phyloP scores from a whole-genome alignment of 2,797 vertebrate species.

The Falco biarmicus region DNA sequence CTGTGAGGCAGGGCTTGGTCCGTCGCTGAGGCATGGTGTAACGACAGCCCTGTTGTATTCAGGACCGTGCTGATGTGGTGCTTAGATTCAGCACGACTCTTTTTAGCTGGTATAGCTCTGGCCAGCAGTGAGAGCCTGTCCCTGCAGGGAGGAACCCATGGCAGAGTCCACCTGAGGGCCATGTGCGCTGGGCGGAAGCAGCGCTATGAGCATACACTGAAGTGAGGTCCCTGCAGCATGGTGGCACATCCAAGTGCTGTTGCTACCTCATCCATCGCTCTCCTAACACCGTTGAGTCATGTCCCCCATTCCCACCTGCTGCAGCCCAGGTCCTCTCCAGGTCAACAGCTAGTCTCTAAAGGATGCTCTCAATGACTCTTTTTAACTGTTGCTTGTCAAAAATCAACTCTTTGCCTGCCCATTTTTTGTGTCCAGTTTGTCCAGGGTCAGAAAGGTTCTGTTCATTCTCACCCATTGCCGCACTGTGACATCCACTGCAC shows the following conservation, averaged over 20 bases:
- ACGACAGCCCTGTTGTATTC: not conserved
- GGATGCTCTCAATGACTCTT: not conserved
- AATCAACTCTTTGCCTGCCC: not conserved
- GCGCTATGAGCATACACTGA: rapidly evolving
- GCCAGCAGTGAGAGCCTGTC: not conserved
- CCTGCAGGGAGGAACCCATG: not conserved
- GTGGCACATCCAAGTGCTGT: not conserved
- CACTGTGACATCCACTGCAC: not conserved
- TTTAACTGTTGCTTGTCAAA: not conserved
- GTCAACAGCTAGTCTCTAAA: not conserved
- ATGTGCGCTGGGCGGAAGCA: not conserved
- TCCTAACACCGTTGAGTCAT: not conserved
- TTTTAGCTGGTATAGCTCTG: not conserved
- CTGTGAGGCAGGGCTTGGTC: not conserved
- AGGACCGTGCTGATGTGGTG: not conserved
- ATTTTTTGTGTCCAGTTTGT: not conserved
- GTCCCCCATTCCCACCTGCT: not conserved
- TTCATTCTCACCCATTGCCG: not conserved
- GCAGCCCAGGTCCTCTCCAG: not conserved
- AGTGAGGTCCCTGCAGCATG: not conserved
- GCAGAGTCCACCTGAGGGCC: not conserved
- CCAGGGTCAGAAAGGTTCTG: not conserved
- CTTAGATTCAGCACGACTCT: not conserved
- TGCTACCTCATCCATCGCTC: not conserved
- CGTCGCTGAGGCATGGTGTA: rapidly evolving